Evolutionary conservation across 1,140 invertebrate genomes (phyloP).

Genomic region (Monochamus saltuarius): DNA sequence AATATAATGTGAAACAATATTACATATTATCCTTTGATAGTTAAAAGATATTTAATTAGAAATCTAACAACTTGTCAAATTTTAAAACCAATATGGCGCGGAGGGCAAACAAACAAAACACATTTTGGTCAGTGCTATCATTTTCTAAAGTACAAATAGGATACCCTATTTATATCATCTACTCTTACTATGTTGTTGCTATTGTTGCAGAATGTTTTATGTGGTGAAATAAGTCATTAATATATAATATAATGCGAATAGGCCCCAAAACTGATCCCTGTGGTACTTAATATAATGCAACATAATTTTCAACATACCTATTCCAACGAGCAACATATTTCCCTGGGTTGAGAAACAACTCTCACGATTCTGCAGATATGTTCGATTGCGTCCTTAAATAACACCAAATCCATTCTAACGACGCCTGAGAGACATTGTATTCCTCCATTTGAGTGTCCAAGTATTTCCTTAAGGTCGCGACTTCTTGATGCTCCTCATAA

Average conservation of each 20-base stretch:
- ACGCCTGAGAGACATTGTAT: slow-evolving; percentile 75
- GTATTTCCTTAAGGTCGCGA: slow-evolving; percentile 61
- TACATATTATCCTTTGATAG: too few relatives aligned
- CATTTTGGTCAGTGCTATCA: too few relatives aligned
- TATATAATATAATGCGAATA: background rate
- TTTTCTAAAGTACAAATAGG: too few relatives aligned
- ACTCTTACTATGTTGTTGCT: background rate
- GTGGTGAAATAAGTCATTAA: background rate
- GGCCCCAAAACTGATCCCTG: too few relatives aligned
- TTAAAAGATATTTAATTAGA: too few relatives aligned
- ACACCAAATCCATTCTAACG: slow-evolving; percentile 74
- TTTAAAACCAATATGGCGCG: too few relatives aligned
- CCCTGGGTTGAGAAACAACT: slow-evolving; percentile 79
- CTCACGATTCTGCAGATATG: slow-evolving; percentile 78
- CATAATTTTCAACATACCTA: slow-evolving; percentile 63
- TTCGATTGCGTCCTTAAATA: slow-evolving; percentile 82
- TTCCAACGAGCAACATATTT: slow-evolving; percentile 80
- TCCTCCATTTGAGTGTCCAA: slow-evolving; percentile 72
- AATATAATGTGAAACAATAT: too few relatives aligned
- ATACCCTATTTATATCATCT: background rate
- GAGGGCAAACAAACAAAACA: too few relatives aligned
- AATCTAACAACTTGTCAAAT: too few relatives aligned
- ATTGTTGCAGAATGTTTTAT: background rate
- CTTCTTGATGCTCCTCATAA: slow-evolving; percentile 73
- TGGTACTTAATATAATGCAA: too few relatives aligned